A percentile compares a stretch with the other conserved stretches of the same genome.
These are phyloP conservation scores for Morpho achilles DNA, from an alignment of 2,888 invertebrate species.

Conservation along the genomic window DNA sequence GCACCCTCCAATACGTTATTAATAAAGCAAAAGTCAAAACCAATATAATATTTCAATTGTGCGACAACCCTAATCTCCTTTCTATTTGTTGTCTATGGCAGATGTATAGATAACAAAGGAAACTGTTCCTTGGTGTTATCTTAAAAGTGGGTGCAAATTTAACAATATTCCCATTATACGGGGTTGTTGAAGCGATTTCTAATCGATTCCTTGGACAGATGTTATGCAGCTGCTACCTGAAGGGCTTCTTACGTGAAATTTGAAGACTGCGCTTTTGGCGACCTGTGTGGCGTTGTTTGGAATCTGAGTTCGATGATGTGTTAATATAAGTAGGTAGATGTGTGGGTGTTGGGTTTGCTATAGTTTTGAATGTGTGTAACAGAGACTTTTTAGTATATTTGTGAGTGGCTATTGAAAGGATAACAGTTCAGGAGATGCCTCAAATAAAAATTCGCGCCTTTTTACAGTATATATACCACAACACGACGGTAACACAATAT, in stretches of 20 bases:
- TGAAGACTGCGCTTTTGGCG: neutral
- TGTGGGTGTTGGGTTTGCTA: too few species aligned
- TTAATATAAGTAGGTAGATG: too few species aligned
- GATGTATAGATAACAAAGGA: constrained; percentile 28
- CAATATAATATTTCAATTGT: constrained; percentile 2
- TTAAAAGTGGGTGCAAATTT: constrained; percentile 50
- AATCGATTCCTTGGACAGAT: constrained; percentile 28
- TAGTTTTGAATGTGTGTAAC: too few species aligned
- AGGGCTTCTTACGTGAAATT: constrained; percentile 7
- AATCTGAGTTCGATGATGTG: too few species aligned
- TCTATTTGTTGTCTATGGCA: constrained; percentile 19
- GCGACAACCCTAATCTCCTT: constrained; percentile 19
- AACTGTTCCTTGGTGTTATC: constrained; percentile 21
- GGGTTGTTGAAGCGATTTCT: constrained; percentile 15
- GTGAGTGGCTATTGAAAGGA: too few species aligned
- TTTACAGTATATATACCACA: too few species aligned
- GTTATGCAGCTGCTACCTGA: constrained; percentile 14
- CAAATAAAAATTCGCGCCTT: too few species aligned
- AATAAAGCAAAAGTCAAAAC: constrained; percentile 8
- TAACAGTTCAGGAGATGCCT: too few species aligned
- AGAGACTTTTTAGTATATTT: too few species aligned
- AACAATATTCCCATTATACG: constrained; percentile 35
- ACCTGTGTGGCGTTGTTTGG: neutral
- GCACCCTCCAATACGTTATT: neutral
- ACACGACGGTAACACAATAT: too few species aligned